Evolutionary conservation across 92 coral and sea anemone genomes (phyloP).

Genomic region (Heliopora coerulea): DNA sequence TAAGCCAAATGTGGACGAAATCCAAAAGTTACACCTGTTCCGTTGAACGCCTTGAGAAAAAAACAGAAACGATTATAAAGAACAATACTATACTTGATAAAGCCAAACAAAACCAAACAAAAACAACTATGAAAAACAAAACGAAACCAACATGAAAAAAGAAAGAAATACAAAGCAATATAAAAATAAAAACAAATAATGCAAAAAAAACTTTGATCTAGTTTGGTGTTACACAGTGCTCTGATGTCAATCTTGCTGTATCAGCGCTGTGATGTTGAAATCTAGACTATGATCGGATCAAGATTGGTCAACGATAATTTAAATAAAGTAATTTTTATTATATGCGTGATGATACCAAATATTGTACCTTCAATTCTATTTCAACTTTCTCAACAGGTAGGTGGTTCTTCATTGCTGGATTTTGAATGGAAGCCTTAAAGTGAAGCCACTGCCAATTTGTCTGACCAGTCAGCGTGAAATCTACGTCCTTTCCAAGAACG

Average conservation of each 20-base stretch:
- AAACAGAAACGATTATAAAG: background rate
- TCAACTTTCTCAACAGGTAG: constrained; percentile 37
- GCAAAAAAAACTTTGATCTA: background rate
- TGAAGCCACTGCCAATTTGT: constrained; percentile 40
- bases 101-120: background rate
- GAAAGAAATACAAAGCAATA: background rate
- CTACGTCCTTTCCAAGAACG: constrained; percentile 17
- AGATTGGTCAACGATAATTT: too few species aligned
- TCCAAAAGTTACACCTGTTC: constrained; percentile 54
- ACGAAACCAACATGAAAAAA: background rate
- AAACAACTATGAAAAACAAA: background rate
- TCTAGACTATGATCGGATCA: too few species aligned
- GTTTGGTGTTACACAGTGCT: too few species aligned
- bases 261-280: too few species aligned
- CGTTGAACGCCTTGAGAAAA: constrained; percentile 51
- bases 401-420: constrained; percentile 19
- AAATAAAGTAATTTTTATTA: too few species aligned
- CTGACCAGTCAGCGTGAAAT: constrained; percentile 34
- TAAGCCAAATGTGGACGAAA: constrained; percentile 48
- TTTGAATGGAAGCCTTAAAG: constrained; percentile 38
- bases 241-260: too few species aligned
- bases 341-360: too few species aligned
- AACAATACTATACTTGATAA: background rate
- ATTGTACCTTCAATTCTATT: constrained; percentile 39
- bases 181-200: background rate